These are phyloP conservation scores for Synanthedon formicaeformis DNA, from an alignment of 2,888 invertebrate species.

Conservation along the genomic window DNA sequence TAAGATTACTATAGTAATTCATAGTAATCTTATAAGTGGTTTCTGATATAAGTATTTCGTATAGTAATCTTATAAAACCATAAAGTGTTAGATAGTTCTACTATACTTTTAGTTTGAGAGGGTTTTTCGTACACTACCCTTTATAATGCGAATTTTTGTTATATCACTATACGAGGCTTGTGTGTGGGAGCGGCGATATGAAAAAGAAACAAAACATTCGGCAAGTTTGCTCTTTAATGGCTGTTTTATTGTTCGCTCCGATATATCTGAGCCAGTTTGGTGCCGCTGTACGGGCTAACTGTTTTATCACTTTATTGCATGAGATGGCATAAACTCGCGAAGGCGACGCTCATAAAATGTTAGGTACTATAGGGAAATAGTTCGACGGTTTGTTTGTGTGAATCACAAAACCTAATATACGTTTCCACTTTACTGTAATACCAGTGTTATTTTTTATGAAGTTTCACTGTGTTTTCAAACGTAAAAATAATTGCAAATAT, in stretches of 20 bases:
- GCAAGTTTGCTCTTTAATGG: slow-evolving; percentile 57
- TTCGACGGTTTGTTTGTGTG: slow-evolving; percentile 16
- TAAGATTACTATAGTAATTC: no score
- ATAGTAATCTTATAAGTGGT: no score
- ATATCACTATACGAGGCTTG: neutral
- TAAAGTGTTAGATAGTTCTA: no score
- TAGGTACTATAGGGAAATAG: slow-evolving; percentile 33
- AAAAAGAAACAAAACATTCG: slow-evolving; percentile 54
- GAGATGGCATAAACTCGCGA: slow-evolving; percentile 59
- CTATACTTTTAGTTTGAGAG: neutral
- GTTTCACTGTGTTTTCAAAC: no score
- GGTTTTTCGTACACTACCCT: slow-evolving; percentile 13
- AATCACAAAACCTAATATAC: slow-evolving; percentile 2
- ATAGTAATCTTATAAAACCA: no score
- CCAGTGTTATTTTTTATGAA: no score
- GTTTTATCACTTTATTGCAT: slow-evolving; percentile 69
- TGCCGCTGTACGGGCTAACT: slow-evolving; percentile 56
- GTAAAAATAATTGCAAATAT: no score
- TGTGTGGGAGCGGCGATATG: slow-evolving; percentile 12
- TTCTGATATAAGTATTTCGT: no score
- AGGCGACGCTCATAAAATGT: slow-evolving; percentile 52
- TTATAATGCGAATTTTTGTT: neutral
- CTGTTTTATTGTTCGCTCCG: slow-evolving; percentile 59
- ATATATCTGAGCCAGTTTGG: slow-evolving; percentile 55
- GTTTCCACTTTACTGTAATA: no score